Conservation (phyloP, 2,797 vertebrate species). For the Cynodonichthys magdalenae region DNA sequence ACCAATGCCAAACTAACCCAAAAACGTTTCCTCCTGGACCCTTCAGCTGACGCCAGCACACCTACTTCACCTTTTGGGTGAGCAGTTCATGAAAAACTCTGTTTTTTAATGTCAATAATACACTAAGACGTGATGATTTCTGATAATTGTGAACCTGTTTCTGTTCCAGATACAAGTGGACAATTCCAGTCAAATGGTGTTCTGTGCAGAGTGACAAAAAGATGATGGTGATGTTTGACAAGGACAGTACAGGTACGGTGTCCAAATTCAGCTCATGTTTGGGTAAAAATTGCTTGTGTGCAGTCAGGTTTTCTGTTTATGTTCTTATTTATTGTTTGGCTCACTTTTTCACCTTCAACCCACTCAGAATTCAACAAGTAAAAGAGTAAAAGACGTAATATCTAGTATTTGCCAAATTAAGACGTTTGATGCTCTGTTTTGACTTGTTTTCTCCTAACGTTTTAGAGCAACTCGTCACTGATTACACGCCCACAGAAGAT, state of each 20-base stretch:
- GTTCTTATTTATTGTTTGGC: too few species aligned
- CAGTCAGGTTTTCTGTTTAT: too few species aligned
- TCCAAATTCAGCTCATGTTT: neutral
- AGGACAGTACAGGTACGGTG: slow-evolving; percentile 73
- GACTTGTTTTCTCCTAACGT: slow-evolving; percentile 10
- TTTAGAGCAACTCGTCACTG: slow-evolving; percentile 56
- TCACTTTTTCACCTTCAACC: too few species aligned
- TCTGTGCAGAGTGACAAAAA: slow-evolving; percentile 40
- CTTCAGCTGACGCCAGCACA: slow-evolving; percentile 77
- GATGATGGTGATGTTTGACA: slow-evolving; percentile 72
- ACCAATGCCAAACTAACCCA: slow-evolving; percentile 74
- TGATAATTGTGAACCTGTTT: slow-evolving; percentile 3
- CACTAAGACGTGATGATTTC: too few species aligned
- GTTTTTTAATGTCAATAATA: too few species aligned
- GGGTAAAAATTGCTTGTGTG: too few species aligned
- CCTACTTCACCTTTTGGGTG: slow-evolving; percentile 71
- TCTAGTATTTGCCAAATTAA: too few species aligned
- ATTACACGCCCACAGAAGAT: slow-evolving; percentile 49
- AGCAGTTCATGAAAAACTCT: slow-evolving; percentile 16
- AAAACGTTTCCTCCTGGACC: slow-evolving; percentile 90
- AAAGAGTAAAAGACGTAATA: too few species aligned
- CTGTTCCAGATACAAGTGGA: slow-evolving; percentile 92
- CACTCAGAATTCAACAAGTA: too few species aligned
- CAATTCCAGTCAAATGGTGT: slow-evolving; percentile 88
- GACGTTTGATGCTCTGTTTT: too few species aligned